Base-by-base conservation (phyloP, 2,797 vertebrate genomes). In the Falco columbarius region DNA sequence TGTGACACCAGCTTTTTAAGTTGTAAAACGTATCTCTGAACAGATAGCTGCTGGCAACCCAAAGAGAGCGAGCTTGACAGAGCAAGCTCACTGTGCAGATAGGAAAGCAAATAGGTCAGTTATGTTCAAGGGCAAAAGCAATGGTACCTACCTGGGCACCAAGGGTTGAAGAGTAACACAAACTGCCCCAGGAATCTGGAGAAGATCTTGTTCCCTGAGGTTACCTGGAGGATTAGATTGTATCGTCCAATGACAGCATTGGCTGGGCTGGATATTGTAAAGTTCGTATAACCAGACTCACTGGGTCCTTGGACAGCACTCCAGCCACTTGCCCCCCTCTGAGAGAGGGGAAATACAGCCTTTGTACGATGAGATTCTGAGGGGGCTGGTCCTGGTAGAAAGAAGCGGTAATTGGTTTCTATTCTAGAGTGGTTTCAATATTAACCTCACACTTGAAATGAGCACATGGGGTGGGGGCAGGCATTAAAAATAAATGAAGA, bases 151-250 rank as follows among this genome's bases (percentile, higher is more conserved):
- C 98, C 98, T 96, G 96, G 71, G 61, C 96, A 93, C 98, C 98
- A 98, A 1, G 98, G 98, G 55, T 98, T 98, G 86, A 98, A 98
- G 79, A 98, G 98, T 56, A 98, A 32, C 29, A 97, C 83, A 75
- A 98, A 98, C 20, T 94, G 97, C 15, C 98, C 98, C 59, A 98
- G 96, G 59, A 91, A 96, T 56, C 79, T 52, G 90, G 93, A 77
- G 27, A 30, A 44, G 44, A 68, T 65, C 15, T 81, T 94, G 86
- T 90, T 84, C 34, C 81, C 86, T 0, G 93, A 87, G 55, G 61
- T 95, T 19, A 96, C 76, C 16, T 32, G 97, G 27, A 95, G 93
- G 7, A 12, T 92, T 93, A 99, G 92, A 7, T 40, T 95, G 97
- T 98, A 99, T 12, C 92, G 62, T 52, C 99, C 99, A 0, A 99